A percentile compares a stretch with the other conserved stretches of the same genome.
Evolutionary conservation across 2,113 vertebrate species (phyloP).

Genomic region (Petromus typicus): DNA sequence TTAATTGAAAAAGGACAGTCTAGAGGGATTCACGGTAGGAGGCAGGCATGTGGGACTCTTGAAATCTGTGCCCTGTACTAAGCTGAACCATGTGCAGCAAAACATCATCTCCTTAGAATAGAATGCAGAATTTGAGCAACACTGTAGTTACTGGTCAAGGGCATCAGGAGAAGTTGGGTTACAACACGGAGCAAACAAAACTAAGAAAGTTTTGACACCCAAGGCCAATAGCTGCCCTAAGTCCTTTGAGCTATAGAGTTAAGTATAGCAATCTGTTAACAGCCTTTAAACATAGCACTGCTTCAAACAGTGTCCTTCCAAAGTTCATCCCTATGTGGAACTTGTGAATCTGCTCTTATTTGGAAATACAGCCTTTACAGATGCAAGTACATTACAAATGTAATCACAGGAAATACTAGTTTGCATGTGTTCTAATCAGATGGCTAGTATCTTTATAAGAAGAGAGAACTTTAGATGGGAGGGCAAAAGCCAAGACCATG

Average conservation of each 20-base stretch:
- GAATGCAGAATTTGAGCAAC: background rate
- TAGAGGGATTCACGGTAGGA: conserved; percentile 1
- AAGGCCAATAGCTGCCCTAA: background rate
- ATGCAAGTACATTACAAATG: background rate
- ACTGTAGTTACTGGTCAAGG: background rate
- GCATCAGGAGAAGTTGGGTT: background rate
- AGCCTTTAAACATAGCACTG: background rate
- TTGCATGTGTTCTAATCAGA: background rate
- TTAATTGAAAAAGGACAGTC: conserved; percentile 61
- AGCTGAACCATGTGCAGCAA: background rate
- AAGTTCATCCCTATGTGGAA: background rate
- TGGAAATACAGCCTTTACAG: background rate
- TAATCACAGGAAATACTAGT: background rate
- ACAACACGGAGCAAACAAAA: conserved; percentile 23
- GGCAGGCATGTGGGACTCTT: background rate
- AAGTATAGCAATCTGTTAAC: background rate
- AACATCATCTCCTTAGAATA: background rate
- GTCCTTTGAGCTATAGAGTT: background rate
- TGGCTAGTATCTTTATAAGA: background rate
- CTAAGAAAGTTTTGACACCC: background rate
- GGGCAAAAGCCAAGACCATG: background rate
- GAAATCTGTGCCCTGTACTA: background rate
- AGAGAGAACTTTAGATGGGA: background rate
- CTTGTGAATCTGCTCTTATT: background rate
- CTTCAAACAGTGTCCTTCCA: background rate